Evolutionary conservation across 2,113 vertebrate species (phyloP).

Genomic region (Malaclemys terrapin): DNA sequence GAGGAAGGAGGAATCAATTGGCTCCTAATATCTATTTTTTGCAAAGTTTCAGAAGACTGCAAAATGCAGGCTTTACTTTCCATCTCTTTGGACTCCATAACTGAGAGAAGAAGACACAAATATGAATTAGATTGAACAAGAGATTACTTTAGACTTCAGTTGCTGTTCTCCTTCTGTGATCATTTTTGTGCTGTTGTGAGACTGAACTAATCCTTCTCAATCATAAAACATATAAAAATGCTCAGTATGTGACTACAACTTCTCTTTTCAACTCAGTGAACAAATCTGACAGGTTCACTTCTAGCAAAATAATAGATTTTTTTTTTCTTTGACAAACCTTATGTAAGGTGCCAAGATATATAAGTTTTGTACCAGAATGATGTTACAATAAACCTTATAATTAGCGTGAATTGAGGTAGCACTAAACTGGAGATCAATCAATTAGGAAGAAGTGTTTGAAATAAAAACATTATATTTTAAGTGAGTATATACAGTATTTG

Average conservation of each 20-base stretch:
- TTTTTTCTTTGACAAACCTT: not conserved
- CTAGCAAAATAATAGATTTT: not conserved
- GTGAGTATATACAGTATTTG: not conserved
- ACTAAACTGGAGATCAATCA: not conserved
- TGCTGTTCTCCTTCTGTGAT: constrained; percentile 6
- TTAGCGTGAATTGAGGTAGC: constrained; percentile 1
- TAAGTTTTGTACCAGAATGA: not conserved
- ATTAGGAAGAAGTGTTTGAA: not conserved
- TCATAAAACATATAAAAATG: constrained; percentile 24
- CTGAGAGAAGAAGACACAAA: not conserved
- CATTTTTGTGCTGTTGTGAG: constrained; percentile 19
- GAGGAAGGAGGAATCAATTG: not conserved
- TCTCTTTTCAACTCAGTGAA: constrained; percentile 30
- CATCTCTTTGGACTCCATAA: not conserved
- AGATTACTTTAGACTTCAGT: not conserved
- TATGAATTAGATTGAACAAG: not conserved
- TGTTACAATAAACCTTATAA: not conserved
- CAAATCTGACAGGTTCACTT: constrained; percentile 5
- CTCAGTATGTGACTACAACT: constrained; percentile 1
- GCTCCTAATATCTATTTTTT: not conserved
- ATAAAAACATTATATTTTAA: not conserved
- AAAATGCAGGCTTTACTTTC: constrained; percentile 25
- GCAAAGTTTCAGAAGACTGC: not conserved
- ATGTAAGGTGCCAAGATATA: not conserved
- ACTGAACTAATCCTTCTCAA: constrained; percentile 36